phyloP scores from a whole-genome alignment of 2,888 invertebrate genomes.

The Masnerella sp. region DNA sequence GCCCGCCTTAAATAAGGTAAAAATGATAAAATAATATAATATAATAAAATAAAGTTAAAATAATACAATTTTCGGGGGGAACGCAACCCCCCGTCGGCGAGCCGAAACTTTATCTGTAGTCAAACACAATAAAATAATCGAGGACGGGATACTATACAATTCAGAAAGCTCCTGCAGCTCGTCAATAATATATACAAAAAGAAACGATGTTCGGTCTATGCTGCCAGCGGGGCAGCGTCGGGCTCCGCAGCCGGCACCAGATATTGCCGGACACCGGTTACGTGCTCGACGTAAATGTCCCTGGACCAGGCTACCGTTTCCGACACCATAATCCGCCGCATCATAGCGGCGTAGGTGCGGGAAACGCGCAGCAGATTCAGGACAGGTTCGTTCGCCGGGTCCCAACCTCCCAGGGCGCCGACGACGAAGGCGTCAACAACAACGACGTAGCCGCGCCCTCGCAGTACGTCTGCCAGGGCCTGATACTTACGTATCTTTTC shows the following conservation, averaged over 20 bases:
- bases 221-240: too few relatives aligned
- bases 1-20: too few relatives aligned
- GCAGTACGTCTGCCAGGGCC: slow-evolving; percentile 59
- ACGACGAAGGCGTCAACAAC: slow-evolving; percentile 51
- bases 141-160: too few relatives aligned
- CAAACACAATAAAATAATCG: too few relatives aligned
- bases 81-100: too few relatives aligned
- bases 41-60: too few relatives aligned
- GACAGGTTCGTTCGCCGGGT: slow-evolving; percentile 12
- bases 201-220: too few relatives aligned
- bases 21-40: too few relatives aligned
- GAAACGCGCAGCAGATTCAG: slow-evolving; percentile 27
- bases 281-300: slow-evolving; percentile 70
- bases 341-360: slow-evolving; percentile 58
- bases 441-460: slow-evolving; percentile 38
- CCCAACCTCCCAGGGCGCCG: slow-evolving; percentile 54
- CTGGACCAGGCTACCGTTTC: slow-evolving; percentile 67
- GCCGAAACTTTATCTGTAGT: too few relatives aligned
- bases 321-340: slow-evolving; percentile 66
- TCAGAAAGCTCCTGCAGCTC: too few relatives aligned
- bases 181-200: too few relatives aligned
- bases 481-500: slow-evolving; percentile 63
- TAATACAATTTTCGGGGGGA: too few relatives aligned
- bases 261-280: not conserved
- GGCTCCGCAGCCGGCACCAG: not conserved